Evolutionary conservation across 2,888 invertebrate genomes (phyloP).

Genomic region (Chloromyia formosa): DNA sequence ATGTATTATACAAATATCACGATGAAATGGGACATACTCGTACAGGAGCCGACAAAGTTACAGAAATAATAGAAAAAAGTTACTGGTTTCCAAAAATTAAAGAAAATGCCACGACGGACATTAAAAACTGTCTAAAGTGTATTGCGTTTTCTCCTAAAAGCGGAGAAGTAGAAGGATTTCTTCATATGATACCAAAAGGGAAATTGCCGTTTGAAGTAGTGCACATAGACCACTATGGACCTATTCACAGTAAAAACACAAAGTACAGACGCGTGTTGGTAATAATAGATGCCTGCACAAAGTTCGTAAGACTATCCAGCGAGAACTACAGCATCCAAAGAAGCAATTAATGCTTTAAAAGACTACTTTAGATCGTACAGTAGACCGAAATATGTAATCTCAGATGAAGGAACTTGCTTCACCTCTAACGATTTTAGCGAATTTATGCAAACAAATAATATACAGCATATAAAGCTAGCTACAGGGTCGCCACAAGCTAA

Average conservation of each 20-base stretch:
- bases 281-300: background rate
- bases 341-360: background rate
- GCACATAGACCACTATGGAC: background rate
- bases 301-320: background rate
- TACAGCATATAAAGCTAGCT: too few species aligned
- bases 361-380: background rate
- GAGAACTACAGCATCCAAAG: background rate
- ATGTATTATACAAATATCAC: background rate
- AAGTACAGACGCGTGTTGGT: background rate
- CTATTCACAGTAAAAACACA: background rate
- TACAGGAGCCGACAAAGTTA: background rate
- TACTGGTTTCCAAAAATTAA: conserved; percentile 9
- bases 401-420: too few species aligned
- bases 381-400: background rate
- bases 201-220: background rate
- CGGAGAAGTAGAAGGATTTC: background rate
- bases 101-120: too few species aligned
- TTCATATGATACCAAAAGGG: background rate
- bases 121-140: too few species aligned
- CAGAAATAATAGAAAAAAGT: background rate
- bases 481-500: too few species aligned
- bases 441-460: too few species aligned
- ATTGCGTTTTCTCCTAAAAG: background rate
- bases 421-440: too few species aligned
- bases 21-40: too few species aligned